A percentile compares a stretch with the other conserved stretches of the same genome.
Conservation (phyloP, 2,888 invertebrate species). For the Tenthredo scrophulariae region DNA sequence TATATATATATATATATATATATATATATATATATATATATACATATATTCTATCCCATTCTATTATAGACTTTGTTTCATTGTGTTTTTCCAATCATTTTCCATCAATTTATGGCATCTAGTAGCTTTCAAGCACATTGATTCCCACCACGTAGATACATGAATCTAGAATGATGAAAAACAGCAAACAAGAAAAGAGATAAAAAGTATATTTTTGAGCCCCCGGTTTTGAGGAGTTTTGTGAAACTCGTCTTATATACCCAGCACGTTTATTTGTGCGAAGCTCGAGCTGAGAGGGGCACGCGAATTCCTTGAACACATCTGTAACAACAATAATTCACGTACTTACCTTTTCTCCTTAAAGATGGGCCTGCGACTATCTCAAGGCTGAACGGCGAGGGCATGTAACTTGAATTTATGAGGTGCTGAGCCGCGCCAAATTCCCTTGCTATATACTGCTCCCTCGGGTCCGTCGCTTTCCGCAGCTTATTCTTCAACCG, state of each 20-base stretch:
- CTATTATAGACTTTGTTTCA: neutral
- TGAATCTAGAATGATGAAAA: neutral
- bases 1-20: neutral
- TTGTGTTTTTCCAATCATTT: neutral
- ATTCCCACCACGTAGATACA: neutral
- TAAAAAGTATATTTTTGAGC: neutral
- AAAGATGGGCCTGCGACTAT: slow-evolving; percentile 59
- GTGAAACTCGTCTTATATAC: neutral
- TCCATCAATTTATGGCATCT: neutral
- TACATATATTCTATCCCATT: neutral
- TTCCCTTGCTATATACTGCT: slow-evolving; percentile 68
- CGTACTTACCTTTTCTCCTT: slow-evolving; percentile 58
- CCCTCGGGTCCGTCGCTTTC: slow-evolving; percentile 74
- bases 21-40: neutral
- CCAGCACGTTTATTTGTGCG: neutral
- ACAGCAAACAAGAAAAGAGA: neutral
- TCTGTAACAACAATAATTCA: slow-evolving; percentile 64
- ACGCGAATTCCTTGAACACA: slow-evolving; percentile 38
- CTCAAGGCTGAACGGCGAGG: slow-evolving; percentile 60
- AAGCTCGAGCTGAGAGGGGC: neutral
- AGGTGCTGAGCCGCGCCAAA: slow-evolving; percentile 73
- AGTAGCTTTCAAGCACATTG: neutral
- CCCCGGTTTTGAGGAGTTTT: neutral
- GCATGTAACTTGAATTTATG: slow-evolving; percentile 74
- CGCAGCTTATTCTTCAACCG: slow-evolving; percentile 67